phyloP scores from a whole-genome alignment of 1,140 invertebrate genomes.

The Ditylenchus dipsaci region DNA sequence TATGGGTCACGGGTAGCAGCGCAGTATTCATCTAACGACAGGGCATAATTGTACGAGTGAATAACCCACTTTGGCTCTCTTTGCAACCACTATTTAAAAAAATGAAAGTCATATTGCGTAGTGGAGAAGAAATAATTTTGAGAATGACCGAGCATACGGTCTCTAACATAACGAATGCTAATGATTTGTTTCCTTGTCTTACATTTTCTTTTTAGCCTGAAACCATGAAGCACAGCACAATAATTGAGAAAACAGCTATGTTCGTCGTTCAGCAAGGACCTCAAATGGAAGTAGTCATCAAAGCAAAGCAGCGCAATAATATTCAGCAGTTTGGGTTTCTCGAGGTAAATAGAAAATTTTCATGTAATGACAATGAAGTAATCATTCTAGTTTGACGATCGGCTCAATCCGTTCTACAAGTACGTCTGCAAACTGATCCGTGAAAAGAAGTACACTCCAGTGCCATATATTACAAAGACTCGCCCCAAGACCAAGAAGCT shows the following conservation, averaged over 20 bases:
- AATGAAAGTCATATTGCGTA: too few species aligned
- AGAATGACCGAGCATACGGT: too few species aligned
- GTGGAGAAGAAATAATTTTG: too few species aligned
- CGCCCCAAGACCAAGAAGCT: constrained; percentile 12
- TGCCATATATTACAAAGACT: constrained; percentile 16
- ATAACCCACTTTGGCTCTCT: too few species aligned
- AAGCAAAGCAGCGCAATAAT: constrained; percentile 90
- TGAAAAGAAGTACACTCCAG: constrained; percentile 69
- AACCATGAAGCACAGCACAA: constrained; percentile 80
- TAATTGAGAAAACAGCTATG: constrained; percentile 90
- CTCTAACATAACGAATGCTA: too few species aligned
- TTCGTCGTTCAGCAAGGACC: constrained; percentile 86
- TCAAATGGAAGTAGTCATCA: constrained; percentile 97
- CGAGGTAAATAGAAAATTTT: constrained; percentile 58
- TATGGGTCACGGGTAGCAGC: too few species aligned
- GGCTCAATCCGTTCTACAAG: constrained; percentile 83
- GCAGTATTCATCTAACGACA: too few species aligned
- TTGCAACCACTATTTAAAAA: too few species aligned
- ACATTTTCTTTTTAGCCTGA: constrained; percentile 74
- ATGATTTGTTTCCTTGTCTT: too few species aligned
- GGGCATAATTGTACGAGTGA: too few species aligned
- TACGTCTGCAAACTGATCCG: constrained; percentile 76
- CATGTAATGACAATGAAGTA: too few species aligned
- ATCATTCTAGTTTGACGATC: constrained; percentile 66
- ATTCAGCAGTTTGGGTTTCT: constrained; percentile 82